Evolutionary conservation across 2,113 vertebrate genomes (phyloP).

Genomic region (Hassar affinis): DNA sequence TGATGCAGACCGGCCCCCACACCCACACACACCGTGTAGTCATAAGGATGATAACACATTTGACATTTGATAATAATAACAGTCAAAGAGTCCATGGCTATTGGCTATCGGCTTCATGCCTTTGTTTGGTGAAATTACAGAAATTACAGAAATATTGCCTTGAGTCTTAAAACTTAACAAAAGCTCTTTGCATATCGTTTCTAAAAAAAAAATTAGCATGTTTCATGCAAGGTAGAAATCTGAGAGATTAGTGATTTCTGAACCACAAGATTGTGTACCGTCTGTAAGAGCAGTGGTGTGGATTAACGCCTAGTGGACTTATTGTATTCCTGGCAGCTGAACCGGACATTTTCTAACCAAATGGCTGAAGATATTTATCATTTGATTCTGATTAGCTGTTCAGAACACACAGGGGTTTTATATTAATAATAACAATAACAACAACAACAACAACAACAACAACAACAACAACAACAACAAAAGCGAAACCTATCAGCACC

Average conservation of each 20-base stretch:
- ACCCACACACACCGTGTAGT: constrained; percentile 30
- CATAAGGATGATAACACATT: constrained; percentile 2
- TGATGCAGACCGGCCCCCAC: neutral
- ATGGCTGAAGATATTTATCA: neutral
- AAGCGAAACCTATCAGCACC: neutral
- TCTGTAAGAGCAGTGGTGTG: neutral
- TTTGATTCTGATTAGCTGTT: constrained; percentile 2
- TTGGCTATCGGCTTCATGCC: constrained; percentile 68
- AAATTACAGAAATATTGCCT: constrained; percentile 52
- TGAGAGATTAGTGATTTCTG: neutral
- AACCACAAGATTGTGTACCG: constrained; percentile 17
- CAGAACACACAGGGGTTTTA: neutral
- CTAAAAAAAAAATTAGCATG: neutral
- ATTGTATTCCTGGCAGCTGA: constrained; percentile 29
- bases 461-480: neutral
- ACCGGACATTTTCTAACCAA: constrained; percentile 3
- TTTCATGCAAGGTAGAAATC: constrained; percentile 34
- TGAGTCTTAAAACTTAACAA: constrained; percentile 40
- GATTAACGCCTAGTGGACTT: neutral
- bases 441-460: neutral
- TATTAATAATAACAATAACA: neutral
- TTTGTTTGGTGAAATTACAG: constrained; percentile 47
- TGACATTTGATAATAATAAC: constrained; percentile 65
- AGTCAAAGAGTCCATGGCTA: constrained; percentile 77
- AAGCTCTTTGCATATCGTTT: constrained; percentile 43